Conservation (phyloP, 2,888 invertebrate genomes). For the Andricus quercusramuli region DNA sequence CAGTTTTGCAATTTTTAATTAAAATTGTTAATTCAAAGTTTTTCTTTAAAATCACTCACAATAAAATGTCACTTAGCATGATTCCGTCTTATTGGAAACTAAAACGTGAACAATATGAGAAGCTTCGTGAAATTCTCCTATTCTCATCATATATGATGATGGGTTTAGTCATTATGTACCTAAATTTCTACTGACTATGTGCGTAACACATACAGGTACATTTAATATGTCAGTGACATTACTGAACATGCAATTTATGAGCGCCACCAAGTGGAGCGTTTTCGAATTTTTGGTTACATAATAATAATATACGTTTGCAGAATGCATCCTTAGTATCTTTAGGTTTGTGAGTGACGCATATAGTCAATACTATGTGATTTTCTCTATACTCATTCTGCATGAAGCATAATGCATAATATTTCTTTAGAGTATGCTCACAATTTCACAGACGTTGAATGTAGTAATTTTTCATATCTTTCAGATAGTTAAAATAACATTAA, state of each 20-base stretch:
- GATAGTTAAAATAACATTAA: too few species aligned
- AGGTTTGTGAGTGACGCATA: too few species aligned
- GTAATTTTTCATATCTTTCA: neutral
- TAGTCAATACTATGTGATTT: neutral
- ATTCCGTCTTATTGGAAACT: neutral
- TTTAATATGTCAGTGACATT: too few species aligned
- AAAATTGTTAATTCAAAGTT: neutral
- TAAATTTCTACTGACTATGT: neutral
- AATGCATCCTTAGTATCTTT: too few species aligned
- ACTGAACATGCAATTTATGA: too few species aligned
- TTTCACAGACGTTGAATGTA: neutral
- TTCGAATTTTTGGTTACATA: too few species aligned
- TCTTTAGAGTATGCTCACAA: neutral
- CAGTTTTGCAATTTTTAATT: neutral
- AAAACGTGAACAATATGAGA: neutral
- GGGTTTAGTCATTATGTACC: slow-evolving; percentile 28
- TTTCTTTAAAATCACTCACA: slow-evolving; percentile 1
- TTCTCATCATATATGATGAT: slow-evolving; percentile 24
- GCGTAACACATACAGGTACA: neutral
- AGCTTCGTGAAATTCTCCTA: neutral
- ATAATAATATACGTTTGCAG: too few species aligned
- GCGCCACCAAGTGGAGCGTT: too few species aligned
- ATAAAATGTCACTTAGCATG: slow-evolving; percentile 6
- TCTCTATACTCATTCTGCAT: neutral
- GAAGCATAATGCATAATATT: neutral